phyloP scores from a whole-genome alignment of 2,888 invertebrate genomes.

The Pristionchus mayeri region DNA sequence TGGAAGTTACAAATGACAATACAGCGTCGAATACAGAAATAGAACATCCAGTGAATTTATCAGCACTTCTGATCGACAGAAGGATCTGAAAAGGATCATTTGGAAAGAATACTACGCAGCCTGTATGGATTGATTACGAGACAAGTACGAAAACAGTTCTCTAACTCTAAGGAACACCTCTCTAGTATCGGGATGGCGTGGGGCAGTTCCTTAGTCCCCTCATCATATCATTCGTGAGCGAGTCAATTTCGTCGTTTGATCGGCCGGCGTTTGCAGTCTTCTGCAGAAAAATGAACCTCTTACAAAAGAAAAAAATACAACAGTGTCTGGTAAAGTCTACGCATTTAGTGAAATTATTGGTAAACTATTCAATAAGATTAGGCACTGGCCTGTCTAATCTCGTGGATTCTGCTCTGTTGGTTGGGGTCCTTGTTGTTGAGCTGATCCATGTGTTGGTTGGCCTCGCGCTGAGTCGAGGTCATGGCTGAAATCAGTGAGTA shows the following conservation, averaged over 20 bases:
- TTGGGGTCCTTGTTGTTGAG: conserved; percentile 61
- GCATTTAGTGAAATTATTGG: no score
- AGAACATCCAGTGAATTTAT: background rate
- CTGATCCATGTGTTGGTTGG: conserved; percentile 71
- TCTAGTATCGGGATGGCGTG: conserved; percentile 43
- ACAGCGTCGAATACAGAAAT: conserved; percentile 34
- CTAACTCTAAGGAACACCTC: background rate
- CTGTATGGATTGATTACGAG: background rate
- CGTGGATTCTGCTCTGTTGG: conserved; percentile 64
- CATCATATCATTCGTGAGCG: conserved; percentile 70
- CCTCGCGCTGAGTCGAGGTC: conserved; percentile 72
- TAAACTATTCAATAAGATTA: no score
- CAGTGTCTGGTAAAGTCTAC: no score
- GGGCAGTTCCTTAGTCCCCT: conserved; percentile 58
- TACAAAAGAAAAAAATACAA: no score
- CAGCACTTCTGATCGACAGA: background rate
- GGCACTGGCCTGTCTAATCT: conserved; percentile 60
- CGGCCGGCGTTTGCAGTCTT: conserved; percentile 20
- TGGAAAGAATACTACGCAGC: no score
- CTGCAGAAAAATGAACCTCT: no score
- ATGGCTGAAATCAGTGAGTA: conserved; percentile 63
- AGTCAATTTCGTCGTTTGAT: conserved; percentile 68
- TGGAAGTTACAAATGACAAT: conserved; percentile 34
- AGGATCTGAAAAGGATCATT: background rate
- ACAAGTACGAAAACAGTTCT: background rate